Conservation (phyloP, 92 coral and sea anemone genomes). For the Zoanthus gigantus region DNA sequence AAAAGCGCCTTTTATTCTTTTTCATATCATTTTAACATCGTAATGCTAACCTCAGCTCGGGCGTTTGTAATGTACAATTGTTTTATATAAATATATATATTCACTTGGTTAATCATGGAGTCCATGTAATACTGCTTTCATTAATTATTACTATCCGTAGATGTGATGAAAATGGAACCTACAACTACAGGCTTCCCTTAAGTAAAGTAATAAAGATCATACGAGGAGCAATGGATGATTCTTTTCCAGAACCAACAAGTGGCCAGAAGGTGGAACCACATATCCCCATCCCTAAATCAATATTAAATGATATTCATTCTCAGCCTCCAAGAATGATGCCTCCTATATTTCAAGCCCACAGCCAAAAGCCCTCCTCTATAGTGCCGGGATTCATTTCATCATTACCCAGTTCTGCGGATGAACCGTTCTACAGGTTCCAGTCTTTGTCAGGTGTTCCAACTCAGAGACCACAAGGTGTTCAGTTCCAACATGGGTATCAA, state of each 20-base stretch:
- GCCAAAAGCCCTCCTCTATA: not conserved
- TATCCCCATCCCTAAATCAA: not conserved
- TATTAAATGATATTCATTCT: not conserved
- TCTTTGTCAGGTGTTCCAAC: not conserved
- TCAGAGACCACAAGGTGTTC: not conserved
- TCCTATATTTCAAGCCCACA: not conserved
- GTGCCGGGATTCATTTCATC: not conserved
- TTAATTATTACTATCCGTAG: conserved; percentile 14
- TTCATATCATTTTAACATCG: too few species aligned
- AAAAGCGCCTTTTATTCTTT: too few species aligned
- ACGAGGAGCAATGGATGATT: conserved; percentile 30
- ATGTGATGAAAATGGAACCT: conserved; percentile 87
- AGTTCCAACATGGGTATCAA: not conserved
- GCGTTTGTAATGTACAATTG: too few species aligned
- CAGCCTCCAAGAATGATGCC: not conserved
- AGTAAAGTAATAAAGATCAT: conserved; percentile 70
- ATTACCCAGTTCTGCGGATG: not conserved
- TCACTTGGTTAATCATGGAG: not conserved
- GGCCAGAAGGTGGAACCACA: not conserved
- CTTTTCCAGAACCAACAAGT: not conserved
- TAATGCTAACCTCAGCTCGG: too few species aligned
- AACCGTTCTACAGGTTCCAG: not conserved
- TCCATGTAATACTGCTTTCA: not conserved
- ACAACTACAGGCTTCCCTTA: conserved; percentile 91
- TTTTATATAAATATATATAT: not conserved